A percentile compares a stretch with the other conserved stretches of the same genome.
Evolutionary conservation across 2,797 vertebrate species (phyloP).

Genomic region (Lepus oiostolus): DNA sequence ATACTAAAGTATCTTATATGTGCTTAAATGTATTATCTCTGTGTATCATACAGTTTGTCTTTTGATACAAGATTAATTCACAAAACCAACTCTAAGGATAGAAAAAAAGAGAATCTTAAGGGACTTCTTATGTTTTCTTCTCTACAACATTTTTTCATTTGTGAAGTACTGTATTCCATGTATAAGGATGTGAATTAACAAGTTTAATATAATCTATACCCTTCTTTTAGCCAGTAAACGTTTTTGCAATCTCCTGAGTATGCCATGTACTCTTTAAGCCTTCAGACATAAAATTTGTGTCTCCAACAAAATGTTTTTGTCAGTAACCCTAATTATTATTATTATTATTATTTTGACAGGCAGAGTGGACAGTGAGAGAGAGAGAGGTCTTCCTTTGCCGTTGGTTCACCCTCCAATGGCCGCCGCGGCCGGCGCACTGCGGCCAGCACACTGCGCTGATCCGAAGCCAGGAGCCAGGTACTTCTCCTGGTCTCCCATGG

Average conservation of each 20-base stretch:
- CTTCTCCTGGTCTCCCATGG: no score
- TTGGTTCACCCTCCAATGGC: no score
- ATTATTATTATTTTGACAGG: no score
- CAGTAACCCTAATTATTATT: neutral
- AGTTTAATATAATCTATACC: neutral
- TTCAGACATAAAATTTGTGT: neutral
- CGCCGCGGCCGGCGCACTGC: no score
- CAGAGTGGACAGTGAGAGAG: no score
- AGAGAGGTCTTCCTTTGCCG: no score
- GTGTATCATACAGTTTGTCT: neutral
- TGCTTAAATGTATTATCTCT: conserved; percentile 7
- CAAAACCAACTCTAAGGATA: neutral
- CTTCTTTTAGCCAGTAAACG: neutral
- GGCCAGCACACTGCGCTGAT: no score
- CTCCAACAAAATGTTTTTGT: neutral
- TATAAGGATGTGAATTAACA: neutral
- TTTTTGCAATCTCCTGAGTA: neutral
- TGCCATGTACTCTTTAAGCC: neutral
- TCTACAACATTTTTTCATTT: neutral
- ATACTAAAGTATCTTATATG: neutral
- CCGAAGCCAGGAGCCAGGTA: no score
- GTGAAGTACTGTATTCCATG: neutral
- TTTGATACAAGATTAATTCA: neutral
- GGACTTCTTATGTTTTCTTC: neutral
- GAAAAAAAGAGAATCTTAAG: neutral